Conservation (phyloP, 1,140 invertebrate genomes). For the Lasaia peninsularis region DNA sequence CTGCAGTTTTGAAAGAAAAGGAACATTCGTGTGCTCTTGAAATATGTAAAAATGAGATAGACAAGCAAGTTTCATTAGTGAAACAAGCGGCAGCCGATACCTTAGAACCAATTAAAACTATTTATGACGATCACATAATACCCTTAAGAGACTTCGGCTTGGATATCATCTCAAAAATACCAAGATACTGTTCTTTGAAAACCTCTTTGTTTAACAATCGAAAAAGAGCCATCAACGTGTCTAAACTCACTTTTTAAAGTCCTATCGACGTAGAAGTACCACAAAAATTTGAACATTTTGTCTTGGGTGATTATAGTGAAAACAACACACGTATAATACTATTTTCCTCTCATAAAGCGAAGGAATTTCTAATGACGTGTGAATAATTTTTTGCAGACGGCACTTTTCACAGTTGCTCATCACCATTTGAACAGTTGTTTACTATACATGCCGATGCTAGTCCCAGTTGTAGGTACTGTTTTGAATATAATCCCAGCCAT, state of each 20-base stretch:
- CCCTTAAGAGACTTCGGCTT: slow-evolving; percentile 10
- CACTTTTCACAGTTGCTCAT: slow-evolving; percentile 5
- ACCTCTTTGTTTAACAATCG: slow-evolving; percentile 12
- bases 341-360: slow-evolving; percentile 6
- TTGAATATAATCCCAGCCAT: slow-evolving; percentile 9
- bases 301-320: slow-evolving; percentile 7
- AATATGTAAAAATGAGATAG: background rate
- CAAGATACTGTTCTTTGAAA: slow-evolving; percentile 4
- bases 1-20: background rate
- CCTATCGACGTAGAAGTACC: slow-evolving; percentile 3
- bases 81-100: background rate
- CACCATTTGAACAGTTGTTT: slow-evolving; percentile 7
- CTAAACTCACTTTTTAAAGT: slow-evolving; percentile 11
- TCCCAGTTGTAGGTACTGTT: slow-evolving; percentile 2
- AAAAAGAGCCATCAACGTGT: slow-evolving; percentile 5
- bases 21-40: background rate
- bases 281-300: slow-evolving; percentile 11
- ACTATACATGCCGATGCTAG: slow-evolving; percentile 5
- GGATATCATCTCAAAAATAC: slow-evolving; percentile 7
- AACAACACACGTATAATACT: slow-evolving; percentile 6
- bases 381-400: slow-evolving; percentile 4
- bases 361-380: slow-evolving; percentile 8
- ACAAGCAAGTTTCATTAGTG: background rate
- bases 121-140: slow-evolving; percentile 8
- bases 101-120: slow-evolving; percentile 1